Base-by-base conservation (phyloP, 2,888 invertebrate species). In the Drosophila anomalata region DNA sequence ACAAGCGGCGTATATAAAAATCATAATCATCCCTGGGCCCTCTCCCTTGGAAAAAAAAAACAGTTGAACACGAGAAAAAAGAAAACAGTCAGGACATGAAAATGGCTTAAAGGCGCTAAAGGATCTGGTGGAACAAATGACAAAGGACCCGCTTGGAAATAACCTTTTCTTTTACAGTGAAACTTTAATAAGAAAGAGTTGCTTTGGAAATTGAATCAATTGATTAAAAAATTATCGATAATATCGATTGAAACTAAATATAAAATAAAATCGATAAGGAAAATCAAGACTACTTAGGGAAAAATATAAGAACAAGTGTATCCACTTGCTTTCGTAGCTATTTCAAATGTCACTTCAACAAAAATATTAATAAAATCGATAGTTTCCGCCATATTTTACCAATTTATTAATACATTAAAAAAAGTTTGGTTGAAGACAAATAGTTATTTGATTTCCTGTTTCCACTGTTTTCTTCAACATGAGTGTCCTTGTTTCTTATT, bases 1-100 rank as follows among this genome's bases (percentile, higher is more conserved):
- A 39, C 17, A 8, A 12, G 6, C n/a, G 39, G 57, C 41, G 14
- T 46, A 46, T 33, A 42, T 42, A 53, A 29, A 42, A 52, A 58
- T 58, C 14, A 58, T 53, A 58, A 58, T 53, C 24, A 48, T 36
- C 9, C 26, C 17, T 44, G 52, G 41, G 14, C n/a, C 42, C n/a
- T 26, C 9, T 17, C 56, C 14, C 39, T 29, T 17, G 17, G 39
- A 54, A 42, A 42, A 44, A 42, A 44, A 22, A 26, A 17, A 17
- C 17, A 31, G 9, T 14, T 29, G 4, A 33, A 33, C 11, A 12
- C 39, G 26, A 31, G 22, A 56, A 54, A 42, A 42, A 44, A 20
- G 11, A 22, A 17, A 44, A 44, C 22, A 22, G 22, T 20, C 5
- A 17, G 44, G 44, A 50, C 50, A 50, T 50, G 50, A 29, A 31